Conservation (phyloP, 2,113 vertebrate genomes). For the Cisticola juncidis region DNA sequence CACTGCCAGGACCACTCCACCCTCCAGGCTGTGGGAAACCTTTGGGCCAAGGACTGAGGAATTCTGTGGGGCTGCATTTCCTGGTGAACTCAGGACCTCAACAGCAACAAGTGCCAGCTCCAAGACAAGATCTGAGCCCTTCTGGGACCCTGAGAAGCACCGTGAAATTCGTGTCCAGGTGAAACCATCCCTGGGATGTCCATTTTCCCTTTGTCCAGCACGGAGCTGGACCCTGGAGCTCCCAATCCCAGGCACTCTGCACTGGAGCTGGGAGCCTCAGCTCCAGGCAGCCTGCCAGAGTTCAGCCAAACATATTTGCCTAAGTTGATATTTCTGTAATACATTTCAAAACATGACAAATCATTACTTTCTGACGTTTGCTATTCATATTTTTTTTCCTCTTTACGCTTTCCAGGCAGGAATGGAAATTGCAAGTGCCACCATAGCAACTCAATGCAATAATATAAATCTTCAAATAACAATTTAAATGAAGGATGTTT, state of each 20-base stretch:
- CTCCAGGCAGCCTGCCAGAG: background rate
- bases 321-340: conserved; percentile 2
- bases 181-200: background rate
- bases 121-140: background rate
- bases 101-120: background rate
- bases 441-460: conserved; percentile 18
- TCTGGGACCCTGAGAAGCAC: background rate
- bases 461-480: conserved; percentile 46
- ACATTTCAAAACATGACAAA: conserved; percentile 34
- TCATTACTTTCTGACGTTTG: background rate
- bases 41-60: background rate
- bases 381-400: background rate
- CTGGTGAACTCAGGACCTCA: background rate
- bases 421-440: conserved; percentile 46
- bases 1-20: background rate
- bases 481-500: conserved; percentile 33
- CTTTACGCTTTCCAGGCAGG: conserved; percentile 25
- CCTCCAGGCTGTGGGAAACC: background rate
- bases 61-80: background rate
- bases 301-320: conserved; percentile 4
- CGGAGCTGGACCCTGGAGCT: background rate
- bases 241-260: background rate
- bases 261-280: background rate
- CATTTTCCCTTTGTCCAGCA: background rate
- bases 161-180: rapidly evolving